These are phyloP conservation scores for Vultur gryphus DNA, from an alignment of 2,797 vertebrate genomes.

Conservation along the genomic window DNA sequence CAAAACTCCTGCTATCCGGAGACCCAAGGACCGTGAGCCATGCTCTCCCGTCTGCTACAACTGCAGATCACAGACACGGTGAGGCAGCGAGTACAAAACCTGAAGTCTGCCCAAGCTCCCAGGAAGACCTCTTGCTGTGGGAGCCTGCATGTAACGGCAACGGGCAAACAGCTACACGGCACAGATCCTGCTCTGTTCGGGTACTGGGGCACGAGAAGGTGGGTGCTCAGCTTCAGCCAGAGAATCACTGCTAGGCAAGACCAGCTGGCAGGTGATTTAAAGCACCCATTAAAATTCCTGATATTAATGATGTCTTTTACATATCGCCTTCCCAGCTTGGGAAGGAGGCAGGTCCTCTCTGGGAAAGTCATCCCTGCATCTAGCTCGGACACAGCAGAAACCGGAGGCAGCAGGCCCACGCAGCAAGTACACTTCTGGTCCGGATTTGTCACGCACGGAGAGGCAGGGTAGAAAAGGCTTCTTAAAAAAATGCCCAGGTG, in stretches of 20 bases:
- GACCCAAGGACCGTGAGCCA: rapidly evolving
- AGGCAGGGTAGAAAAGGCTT: background rate
- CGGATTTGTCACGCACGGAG: rapidly evolving
- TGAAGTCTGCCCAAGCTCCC: background rate
- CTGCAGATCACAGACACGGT: no score
- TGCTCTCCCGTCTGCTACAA: rapidly evolving
- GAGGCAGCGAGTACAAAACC: background rate
- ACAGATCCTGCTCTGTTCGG: background rate
- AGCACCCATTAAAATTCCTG: background rate
- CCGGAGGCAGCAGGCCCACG: rapidly evolving
- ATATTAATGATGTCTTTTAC: background rate
- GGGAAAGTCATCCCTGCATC: background rate
- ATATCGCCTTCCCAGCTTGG: background rate
- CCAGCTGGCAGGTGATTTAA: background rate
- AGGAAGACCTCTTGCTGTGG: background rate
- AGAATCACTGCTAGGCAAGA: no score
- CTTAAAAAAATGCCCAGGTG: no score
- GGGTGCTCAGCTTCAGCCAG: background rate
- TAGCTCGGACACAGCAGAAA: background rate
- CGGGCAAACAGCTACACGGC: background rate
- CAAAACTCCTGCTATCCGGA: rapidly evolving
- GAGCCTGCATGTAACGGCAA: background rate
- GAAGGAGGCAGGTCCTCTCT: background rate
- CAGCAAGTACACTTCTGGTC: rapidly evolving
- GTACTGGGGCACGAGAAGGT: rapidly evolving